These are phyloP conservation scores for Polietes domitor DNA, from an alignment of 2,888 invertebrate species.

Conservation along the genomic window DNA sequence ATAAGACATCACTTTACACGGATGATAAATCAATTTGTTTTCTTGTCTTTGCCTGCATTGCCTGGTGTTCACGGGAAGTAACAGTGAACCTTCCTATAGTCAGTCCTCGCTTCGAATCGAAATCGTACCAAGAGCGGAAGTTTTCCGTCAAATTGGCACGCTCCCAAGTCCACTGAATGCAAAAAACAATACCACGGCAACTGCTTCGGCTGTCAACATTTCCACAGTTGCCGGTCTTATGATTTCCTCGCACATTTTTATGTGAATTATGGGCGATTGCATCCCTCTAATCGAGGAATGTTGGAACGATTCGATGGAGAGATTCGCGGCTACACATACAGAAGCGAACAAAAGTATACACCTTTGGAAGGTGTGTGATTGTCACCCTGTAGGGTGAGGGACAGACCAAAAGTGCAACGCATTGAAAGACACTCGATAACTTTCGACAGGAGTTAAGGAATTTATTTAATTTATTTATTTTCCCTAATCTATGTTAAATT, in stretches of 20 bases:
- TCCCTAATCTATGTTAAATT: no score
- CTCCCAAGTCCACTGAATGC: constrained; percentile 56
- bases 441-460: no score
- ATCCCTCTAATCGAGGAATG: neutral
- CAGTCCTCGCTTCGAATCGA: neutral
- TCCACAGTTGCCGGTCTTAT: neutral
- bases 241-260: neutral
- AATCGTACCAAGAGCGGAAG: constrained; percentile 28
- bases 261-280: neutral
- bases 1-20: no score
- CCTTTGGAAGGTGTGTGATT: no score
- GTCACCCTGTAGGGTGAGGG: no score
- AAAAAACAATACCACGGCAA: constrained; percentile 8
- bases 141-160: constrained; percentile 58
- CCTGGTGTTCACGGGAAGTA: neutral
- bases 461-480: no score
- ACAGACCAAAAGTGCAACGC: no score
- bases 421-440: no score
- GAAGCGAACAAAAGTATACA: neutral
- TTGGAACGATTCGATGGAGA: no score
- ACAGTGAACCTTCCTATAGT: neutral
- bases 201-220: neutral
- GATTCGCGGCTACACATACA: neutral
- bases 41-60: neutral
- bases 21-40: constrained; percentile 13